Conservation (phyloP, 1,140 invertebrate species). For the Cheumatopsyche charites region DNA sequence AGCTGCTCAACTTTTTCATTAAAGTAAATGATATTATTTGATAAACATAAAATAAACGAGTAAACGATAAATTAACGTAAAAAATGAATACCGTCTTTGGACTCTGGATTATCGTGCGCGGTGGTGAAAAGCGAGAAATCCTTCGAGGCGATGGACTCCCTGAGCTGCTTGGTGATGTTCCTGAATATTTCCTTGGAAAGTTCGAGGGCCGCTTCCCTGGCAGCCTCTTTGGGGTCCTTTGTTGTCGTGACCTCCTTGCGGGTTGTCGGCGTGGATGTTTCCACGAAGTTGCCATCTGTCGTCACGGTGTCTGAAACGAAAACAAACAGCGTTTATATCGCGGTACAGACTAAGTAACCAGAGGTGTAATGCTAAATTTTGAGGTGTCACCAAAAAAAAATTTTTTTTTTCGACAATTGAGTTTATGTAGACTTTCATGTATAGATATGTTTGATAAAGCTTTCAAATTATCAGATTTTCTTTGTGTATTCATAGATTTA, state of each 20-base stretch:
- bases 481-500: too few species aligned
- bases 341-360: not conserved
- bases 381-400: too few species aligned
- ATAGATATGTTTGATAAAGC: too few species aligned
- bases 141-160: slow-evolving; percentile 55
- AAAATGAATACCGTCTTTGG: slow-evolving; percentile 54
- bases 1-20: too few species aligned
- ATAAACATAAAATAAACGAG: too few species aligned
- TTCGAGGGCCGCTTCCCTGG: slow-evolving; percentile 54
- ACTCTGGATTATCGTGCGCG: slow-evolving; percentile 53
- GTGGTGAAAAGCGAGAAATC: slow-evolving; percentile 50
- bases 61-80: too few species aligned
- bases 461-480: too few species aligned
- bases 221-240: slow-evolving; percentile 44
- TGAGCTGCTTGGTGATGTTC: slow-evolving; percentile 60
- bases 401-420: too few species aligned
- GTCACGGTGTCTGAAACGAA: slow-evolving; percentile 39
- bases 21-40: too few species aligned
- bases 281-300: slow-evolving; percentile 36
- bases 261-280: slow-evolving; percentile 22
- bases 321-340: not conserved
- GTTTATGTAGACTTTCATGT: too few species aligned
- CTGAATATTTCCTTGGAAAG: slow-evolving; percentile 61
- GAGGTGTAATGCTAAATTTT: not conserved
- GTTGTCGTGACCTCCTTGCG: slow-evolving; percentile 35